Conservation (phyloP, 2,797 vertebrate genomes). For the Muscicapa striata region DNA sequence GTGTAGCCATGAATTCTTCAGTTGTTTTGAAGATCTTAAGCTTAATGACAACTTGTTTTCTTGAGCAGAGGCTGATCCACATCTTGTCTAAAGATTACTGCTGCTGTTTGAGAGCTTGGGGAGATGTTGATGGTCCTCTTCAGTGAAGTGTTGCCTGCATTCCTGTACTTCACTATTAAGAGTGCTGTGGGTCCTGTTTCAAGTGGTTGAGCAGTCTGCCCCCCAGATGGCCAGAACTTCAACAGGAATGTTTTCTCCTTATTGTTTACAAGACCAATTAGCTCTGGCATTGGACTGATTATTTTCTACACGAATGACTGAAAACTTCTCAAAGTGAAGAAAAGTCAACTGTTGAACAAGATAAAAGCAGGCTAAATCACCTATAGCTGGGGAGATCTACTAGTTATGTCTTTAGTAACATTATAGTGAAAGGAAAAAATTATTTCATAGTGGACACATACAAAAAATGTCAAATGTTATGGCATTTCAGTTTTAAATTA, state of each 20-base stretch:
- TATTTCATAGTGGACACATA: not conserved
- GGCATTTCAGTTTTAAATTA: not conserved
- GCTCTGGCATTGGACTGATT: slow-evolving; percentile 8
- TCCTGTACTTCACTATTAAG: slow-evolving; percentile 10
- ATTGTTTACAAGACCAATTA: slow-evolving; percentile 52
- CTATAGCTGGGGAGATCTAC: not conserved
- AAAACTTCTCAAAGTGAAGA: not conserved
- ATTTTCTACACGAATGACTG: not conserved
- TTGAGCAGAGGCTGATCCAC: slow-evolving; percentile 40
- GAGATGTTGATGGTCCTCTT: slow-evolving; percentile 25
- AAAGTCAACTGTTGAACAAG: not conserved
- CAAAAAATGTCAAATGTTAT: not conserved
- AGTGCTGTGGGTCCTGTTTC: slow-evolving; percentile 48
- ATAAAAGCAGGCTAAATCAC: not conserved
- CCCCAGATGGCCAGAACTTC: slow-evolving; percentile 57
- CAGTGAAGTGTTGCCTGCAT: not conserved
- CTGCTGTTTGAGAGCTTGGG: slow-evolving; percentile 30
- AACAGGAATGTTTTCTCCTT: slow-evolving; percentile 31
- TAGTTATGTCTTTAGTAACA: not conserved
- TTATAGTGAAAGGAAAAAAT: not conserved
- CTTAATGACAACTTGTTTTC: slow-evolving; percentile 67
- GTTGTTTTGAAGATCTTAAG: slow-evolving; percentile 69
- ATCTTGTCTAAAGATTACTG: slow-evolving; percentile 65
- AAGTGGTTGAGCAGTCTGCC: slow-evolving; percentile 65
- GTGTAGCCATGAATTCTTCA: slow-evolving; percentile 44